phyloP scores from a whole-genome alignment of 2,113 vertebrate genomes.

The Taxidea taxus region DNA sequence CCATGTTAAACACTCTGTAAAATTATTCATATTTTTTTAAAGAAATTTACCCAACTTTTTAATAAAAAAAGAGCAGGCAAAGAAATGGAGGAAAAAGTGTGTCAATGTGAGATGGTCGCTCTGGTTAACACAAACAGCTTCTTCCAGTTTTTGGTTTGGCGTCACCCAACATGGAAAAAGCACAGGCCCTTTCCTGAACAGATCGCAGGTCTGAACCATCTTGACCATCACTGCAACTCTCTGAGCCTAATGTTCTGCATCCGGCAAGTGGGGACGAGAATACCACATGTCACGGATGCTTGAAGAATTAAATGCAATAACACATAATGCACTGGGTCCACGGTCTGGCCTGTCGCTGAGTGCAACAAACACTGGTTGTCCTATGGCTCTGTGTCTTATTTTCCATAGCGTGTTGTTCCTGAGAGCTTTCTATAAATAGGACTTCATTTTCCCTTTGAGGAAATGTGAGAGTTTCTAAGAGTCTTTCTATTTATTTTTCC shows the following conservation, averaged over 20 bases:
- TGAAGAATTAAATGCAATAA: background rate
- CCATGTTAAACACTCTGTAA: background rate
- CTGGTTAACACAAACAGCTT: accelerated
- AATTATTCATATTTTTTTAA: background rate
- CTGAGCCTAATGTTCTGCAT: background rate
- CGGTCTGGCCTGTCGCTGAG: background rate
- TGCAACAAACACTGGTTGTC: background rate
- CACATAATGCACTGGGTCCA: background rate
- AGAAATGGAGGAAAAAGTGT: background rate
- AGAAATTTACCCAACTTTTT: background rate
- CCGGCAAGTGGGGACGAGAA: background rate
- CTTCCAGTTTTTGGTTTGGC: background rate
- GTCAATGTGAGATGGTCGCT: background rate
- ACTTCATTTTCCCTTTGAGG: background rate
- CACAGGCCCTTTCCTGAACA: background rate
- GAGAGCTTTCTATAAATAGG: background rate
- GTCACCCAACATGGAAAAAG: background rate
- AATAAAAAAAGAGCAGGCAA: background rate
- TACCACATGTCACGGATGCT: background rate
- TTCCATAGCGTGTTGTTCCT: background rate
- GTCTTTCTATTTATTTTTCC: background rate
- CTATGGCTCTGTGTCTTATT: background rate
- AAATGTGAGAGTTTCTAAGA: background rate
- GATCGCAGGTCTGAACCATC: background rate
- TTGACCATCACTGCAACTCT: background rate